Evolutionary conservation across 2,797 vertebrate genomes (phyloP).

Genomic region (Sebastes itinus): DNA sequence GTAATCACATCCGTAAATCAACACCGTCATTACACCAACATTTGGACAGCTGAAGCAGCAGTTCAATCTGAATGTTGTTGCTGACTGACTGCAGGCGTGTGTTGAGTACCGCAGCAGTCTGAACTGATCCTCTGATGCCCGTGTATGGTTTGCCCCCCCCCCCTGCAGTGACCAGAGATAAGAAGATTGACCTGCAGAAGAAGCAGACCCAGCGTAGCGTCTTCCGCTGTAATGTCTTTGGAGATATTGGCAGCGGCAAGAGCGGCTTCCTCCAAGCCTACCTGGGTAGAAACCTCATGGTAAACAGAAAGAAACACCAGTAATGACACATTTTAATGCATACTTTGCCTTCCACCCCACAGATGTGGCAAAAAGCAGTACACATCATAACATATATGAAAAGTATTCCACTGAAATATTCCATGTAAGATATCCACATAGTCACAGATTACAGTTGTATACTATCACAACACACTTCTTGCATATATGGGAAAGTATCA

Average conservation of each 20-base stretch:
- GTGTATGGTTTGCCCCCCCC: not conserved
- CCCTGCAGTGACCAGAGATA: slow-evolving; percentile 92
- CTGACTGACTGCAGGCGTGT: not conserved
- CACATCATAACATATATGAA: not conserved
- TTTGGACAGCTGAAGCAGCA: not conserved
- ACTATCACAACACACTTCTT: not conserved
- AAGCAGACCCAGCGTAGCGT: slow-evolving; percentile 96
- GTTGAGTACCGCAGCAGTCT: slow-evolving; percentile 1
- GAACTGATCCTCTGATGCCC: slow-evolving; percentile 32
- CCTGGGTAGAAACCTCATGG: slow-evolving; percentile 90
- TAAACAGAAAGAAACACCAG: slow-evolving; percentile 66
- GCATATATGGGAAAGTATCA: not conserved
- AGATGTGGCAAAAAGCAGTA: not conserved
- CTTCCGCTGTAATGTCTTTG: slow-evolving; percentile 94
- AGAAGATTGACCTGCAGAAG: slow-evolving; percentile 97
- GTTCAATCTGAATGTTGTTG: slow-evolving; percentile 1
- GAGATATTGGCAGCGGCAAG: slow-evolving; percentile 90
- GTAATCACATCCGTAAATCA: not conserved
- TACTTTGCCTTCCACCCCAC: not conserved
- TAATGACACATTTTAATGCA: not conserved
- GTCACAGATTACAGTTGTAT: too few species aligned
- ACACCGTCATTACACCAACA: not conserved
- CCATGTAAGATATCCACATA: not conserved
- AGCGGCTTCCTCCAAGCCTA: slow-evolving; percentile 93
- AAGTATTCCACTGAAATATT: not conserved